Base-by-base conservation (phyloP, 2,888 invertebrate genomes). In the Bimastos eiseni region DNA sequence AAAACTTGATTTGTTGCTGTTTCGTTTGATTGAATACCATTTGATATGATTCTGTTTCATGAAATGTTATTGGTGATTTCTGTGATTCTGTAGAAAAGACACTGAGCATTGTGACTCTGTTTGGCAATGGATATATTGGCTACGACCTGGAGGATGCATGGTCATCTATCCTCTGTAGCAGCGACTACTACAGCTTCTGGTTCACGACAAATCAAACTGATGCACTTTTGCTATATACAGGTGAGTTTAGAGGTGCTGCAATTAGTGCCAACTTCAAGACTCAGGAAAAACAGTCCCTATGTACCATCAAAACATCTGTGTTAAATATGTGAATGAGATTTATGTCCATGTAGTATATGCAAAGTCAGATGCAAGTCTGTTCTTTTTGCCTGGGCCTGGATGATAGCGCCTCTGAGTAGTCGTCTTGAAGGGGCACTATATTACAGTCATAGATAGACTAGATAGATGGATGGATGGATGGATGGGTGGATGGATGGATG, bases 161-260 rank as follows among this genome's bases (percentile, higher is more conserved):
- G 34, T 33, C 86, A 21, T 15, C 34, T 36, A 8, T 86, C 6
- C 86, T 86, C 86, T 36, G 34, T 37, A 86, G 24, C 86, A 34
- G 86, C 15, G 86, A 86, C 86, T 37, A 86, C 86, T 86, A 86
- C 86, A 86, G 86, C 86, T 86, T 86, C 37, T 86, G 86, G 86
- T 86, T 86, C 37, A 86, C 15, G n/a, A 86, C 86, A 0, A 86
- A 86, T 33, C 86, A 86, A 24, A 86, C 37, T 34, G 86, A 86
- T 37, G 86, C 86, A 36, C 86, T 86, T 36, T 33, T 86, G 17
- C 8, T 86, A 19, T 86, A 86, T 24, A 37, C 86, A 86, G 86
- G 86, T 86, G 34, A 86, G 86, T 70, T 70, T 8, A n/a, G 11
- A 70, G 70, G 70, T 70, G 70, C 70, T n/a, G 8, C 11, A 70